A percentile compares a stretch with the other conserved stretches of the same genome.
Evolutionary conservation across 2,113 vertebrate species (phyloP).

Genomic region (Tetraodon nigroviridis): DNA sequence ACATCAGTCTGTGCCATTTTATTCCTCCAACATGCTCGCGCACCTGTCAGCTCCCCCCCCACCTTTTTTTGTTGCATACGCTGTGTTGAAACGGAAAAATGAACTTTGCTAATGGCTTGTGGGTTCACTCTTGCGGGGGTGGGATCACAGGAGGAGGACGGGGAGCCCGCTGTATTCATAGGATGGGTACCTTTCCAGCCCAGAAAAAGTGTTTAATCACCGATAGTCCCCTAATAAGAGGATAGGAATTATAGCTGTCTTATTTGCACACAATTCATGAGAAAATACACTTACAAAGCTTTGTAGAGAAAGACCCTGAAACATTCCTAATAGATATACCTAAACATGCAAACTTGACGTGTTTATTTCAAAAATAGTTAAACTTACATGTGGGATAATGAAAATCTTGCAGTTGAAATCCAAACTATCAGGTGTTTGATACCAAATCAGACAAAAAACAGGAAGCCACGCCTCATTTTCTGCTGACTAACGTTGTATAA

Average conservation of each 20-base stretch:
- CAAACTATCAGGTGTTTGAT: not conserved
- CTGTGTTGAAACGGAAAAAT: conserved; percentile 12
- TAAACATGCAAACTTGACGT: no score
- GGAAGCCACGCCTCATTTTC: not conserved
- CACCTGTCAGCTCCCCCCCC: not conserved
- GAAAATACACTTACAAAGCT: no score
- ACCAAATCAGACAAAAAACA: not conserved
- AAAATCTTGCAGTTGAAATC: no score
- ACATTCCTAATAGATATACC: no score
- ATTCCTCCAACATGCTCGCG: not conserved
- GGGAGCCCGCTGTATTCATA: conserved; percentile 43
- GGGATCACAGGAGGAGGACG: conserved; percentile 46
- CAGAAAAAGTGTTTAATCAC: not conserved
- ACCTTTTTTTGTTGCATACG: not conserved
- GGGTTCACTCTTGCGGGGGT: conserved; percentile 45
- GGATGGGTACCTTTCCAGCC: conserved; percentile 46
- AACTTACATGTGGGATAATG: not conserved
- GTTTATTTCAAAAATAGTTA: not conserved
- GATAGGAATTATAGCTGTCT: no score
- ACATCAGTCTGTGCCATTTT: conserved; percentile 2
- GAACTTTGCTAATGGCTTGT: conserved; percentile 55
- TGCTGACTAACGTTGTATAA: no score
- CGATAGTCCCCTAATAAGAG: not conserved
- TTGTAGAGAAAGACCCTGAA: no score
- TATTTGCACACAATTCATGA: no score